Evolutionary conservation across 2,113 vertebrate genomes (phyloP), one percentile per base, ranked within the genome.

Genomic region (Dicerorhinus sumatrensis): DNA sequence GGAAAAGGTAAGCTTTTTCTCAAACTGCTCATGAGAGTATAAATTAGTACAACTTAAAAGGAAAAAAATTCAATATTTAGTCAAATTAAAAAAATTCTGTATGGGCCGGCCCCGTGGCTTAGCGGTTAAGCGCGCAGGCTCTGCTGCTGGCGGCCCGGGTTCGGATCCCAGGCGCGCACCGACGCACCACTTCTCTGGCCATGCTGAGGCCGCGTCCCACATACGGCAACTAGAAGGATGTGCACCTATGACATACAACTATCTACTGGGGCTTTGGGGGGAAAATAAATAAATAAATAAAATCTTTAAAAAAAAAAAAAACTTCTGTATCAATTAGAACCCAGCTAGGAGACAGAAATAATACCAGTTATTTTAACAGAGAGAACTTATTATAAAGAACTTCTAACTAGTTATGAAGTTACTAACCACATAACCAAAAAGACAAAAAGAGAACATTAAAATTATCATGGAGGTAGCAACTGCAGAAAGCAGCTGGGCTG

Each of bases 281-380:
- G n/a, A n/a, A n/a, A n/a, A n/a, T n/a, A n/a, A n/a, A n/a, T n/a
- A n/a, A n/a, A n/a, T n/a, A n/a, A n/a, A n/a, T n/a, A n/a, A n/a
- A n/a, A n/a, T n/a, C n/a, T n/a, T n/a, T n/a, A n/a, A 96, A 89
- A 8, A 54, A 83, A 96, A 89, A 8, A 54, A 83, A 96, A 89
- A 72, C 36, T 77, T 91, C 27, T 83, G 4, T 46, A 67, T 79
- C 72, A 79, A 42, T 72, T 56, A 88, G 69, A 85, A 70, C n/a
- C 87, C 82, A 89, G 72, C 11, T 23, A 91, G 54, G 76, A 81
- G 23, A 88, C 62, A 92, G 62, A 89, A 89, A 63, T 1, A n/a
- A 84, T 31, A 62, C 6, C 51, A 65, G 48, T 69, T 91, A 85
- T 80, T 94, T 94, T 92, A 89, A 85, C 2, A 73, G 39, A 73